phyloP scores from a whole-genome alignment of 2,797 vertebrate genomes.

The Fundulus diaphanus region DNA sequence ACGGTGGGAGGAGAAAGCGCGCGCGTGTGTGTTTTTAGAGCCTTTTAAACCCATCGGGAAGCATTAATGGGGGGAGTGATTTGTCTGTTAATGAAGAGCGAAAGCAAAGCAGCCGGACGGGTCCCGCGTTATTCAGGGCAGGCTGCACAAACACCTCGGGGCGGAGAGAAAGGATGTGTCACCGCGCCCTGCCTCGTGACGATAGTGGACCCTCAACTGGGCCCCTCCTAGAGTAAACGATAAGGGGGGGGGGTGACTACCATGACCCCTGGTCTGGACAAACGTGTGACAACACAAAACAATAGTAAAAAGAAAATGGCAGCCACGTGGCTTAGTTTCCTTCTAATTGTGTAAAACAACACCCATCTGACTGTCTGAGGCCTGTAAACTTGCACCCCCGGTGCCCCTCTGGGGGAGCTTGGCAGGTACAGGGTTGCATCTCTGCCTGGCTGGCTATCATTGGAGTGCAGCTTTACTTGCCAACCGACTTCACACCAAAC shows the following conservation, averaged over 20 bases:
- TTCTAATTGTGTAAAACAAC: not conserved
- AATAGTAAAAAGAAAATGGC: conserved; percentile 4
- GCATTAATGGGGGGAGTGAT: not conserved
- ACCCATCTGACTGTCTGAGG: conserved; percentile 5
- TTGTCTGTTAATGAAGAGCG: conserved; percentile 23
- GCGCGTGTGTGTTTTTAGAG: too few species aligned
- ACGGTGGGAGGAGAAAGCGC: not conserved
- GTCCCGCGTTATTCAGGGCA: conserved; percentile 64
- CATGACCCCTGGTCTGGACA: conserved; percentile 42
- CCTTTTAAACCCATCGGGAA: not conserved
- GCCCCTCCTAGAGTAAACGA: conserved; percentile 69
- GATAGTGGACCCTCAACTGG: conserved; percentile 67
- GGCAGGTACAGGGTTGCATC: conserved; percentile 32
- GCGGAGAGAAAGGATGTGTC: conserved; percentile 75
- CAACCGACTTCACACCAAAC: conserved; percentile 78
- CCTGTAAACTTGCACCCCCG: conserved; percentile 7
- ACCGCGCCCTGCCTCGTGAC: conserved; percentile 77
- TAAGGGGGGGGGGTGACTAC: conserved; percentile 19
- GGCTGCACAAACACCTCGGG: conserved; percentile 69
- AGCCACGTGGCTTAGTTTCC: not conserved
- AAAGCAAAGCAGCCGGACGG: conserved; percentile 31
- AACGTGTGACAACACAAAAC: conserved; percentile 23
- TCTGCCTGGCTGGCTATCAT: conserved; percentile 42
- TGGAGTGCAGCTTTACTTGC: conserved; percentile 58
- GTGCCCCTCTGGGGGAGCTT: conserved; percentile 4